phyloP scores from a whole-genome alignment of 2,888 invertebrate genomes.

The Tridacna gigas region DNA sequence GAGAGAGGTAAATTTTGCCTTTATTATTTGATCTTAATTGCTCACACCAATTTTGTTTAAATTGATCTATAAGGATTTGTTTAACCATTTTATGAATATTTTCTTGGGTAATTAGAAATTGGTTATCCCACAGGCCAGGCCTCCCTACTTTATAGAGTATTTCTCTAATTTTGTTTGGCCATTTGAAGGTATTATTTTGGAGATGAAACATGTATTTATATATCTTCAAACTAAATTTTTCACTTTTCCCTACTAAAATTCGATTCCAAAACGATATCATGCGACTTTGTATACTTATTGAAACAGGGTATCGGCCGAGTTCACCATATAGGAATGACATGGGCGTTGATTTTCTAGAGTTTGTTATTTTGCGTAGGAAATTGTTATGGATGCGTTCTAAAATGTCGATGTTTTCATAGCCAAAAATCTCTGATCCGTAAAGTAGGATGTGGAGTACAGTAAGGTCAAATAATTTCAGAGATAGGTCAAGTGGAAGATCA shows the following conservation, averaged over 20 bases:
- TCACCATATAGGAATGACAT: background rate
- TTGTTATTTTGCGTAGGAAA: background rate
- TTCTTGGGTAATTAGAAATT: background rate
- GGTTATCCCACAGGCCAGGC: background rate
- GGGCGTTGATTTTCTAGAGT: background rate
- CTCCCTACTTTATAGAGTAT: background rate
- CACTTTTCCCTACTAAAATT: too few species aligned
- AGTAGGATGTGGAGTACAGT: background rate
- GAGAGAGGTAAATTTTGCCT: too few species aligned
- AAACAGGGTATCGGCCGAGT: background rate
- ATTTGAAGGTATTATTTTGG: conserved; percentile 5
- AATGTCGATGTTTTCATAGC: background rate
- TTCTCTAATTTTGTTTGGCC: background rate
- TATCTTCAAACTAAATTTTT: too few species aligned
- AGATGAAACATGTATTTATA: background rate
- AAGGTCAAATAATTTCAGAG: too few species aligned
- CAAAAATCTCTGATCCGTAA: background rate
- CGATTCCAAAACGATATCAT: conserved; percentile 2
- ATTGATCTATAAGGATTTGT: conserved; percentile 1
- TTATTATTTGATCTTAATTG: too few species aligned
- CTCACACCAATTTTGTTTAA: conserved; percentile 6
- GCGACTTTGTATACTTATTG: background rate
- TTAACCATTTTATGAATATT: background rate
- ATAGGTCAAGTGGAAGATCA: background rate
- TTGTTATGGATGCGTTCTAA: background rate